Base-by-base conservation (phyloP, 2,888 invertebrate species). In the Cheilosia soror region DNA sequence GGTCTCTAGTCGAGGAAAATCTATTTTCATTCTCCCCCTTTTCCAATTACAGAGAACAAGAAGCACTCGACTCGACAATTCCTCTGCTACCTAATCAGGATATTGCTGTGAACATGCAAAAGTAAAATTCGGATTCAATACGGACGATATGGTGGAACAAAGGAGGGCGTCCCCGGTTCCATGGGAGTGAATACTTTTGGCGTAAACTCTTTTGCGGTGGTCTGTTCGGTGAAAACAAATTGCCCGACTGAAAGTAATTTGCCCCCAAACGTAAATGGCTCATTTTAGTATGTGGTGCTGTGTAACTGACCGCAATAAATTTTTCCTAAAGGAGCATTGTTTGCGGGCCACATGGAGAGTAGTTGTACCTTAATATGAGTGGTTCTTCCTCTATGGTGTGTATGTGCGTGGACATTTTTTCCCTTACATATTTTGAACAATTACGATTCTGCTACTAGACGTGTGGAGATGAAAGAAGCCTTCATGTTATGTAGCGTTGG, bases 271-370 rank as follows among this genome's bases (percentile, higher is more conserved):
- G 53, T 51, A 47, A 75, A 75, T 71, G 73, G 44, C 73, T 58
- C 65, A 75, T 60, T 84, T 75, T 31, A 44, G 63, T 60, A 9
- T 79, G 83, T 40, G 58, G 72, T 68, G 57, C 66, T 72, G 72
- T 72, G 78, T 68, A 42, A 51, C 55, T 80, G 47, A 84, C 84
- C 84, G 80, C 84, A 80, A 84, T 84, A 84, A 80, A 80, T 84
- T 84, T 44, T 84, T 55, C 68, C 51, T 37, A 29, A 57, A 60
- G 42, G 20, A 60, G 66, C 51, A 82, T 82, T 78, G 78, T 82
- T 66, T 49, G 68, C 51, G 27, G 69, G 42, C 53, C 33, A 60
- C 31, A 65, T 13, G 15, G 55, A 9, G 60, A 37, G 44, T 9
- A 29, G 15, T 9, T 53, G 44, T 60, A 65, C 51, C 58, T 65